Base-by-base conservation (phyloP, 2,797 vertebrate genomes). In the Parauchenoglanis ngamensis region DNA sequence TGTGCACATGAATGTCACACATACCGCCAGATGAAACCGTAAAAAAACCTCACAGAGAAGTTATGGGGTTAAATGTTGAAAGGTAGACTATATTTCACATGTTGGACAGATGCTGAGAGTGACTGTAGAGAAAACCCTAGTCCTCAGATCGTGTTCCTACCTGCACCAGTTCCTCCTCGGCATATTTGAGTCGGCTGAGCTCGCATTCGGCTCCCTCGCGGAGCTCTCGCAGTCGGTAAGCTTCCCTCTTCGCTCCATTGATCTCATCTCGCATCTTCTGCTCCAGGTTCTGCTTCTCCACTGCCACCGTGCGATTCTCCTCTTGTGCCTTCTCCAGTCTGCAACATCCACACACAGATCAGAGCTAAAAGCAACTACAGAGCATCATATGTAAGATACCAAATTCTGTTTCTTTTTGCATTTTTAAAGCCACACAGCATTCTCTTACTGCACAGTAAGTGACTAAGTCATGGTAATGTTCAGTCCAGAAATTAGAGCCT, bases 261-360 rank as follows among this genome's bases (percentile, higher is more conserved):
- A 99, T 99, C 93, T 99, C 98, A 68, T 98, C 97, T 94, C 97
- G 97, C 97, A 99, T 98, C 94, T 99, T 99, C 92, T 97, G 96
- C 93, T 99, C 98, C 10, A 99, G 94, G 94, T 98, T 99, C 94
- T 99, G 97, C 93, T 99, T 99, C 94, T 99, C 98, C 92, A 99
- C 98, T 19, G 97, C 98, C 88, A 99, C 98, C 0, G 97, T 99
- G 83, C 98, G 96, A 91, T 99, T 99, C 93, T 99, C 98, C 93
- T 99, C 98, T 92, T 99, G 98, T 68, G 98, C 98, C 89, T 99
- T 99, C 87, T 99, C 97, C 92, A 99, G 96, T 91, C 98, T 99
- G 94, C 12, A 80, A 11, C 49, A 72, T 78, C 4, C 28, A 25
- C 28, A 28, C 85, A 79, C 4, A 86, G 23, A 83, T 28, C 35